These are phyloP conservation scores for Cheilosia urbana DNA, from an alignment of 2,888 invertebrate genomes.

Conservation along the genomic window DNA sequence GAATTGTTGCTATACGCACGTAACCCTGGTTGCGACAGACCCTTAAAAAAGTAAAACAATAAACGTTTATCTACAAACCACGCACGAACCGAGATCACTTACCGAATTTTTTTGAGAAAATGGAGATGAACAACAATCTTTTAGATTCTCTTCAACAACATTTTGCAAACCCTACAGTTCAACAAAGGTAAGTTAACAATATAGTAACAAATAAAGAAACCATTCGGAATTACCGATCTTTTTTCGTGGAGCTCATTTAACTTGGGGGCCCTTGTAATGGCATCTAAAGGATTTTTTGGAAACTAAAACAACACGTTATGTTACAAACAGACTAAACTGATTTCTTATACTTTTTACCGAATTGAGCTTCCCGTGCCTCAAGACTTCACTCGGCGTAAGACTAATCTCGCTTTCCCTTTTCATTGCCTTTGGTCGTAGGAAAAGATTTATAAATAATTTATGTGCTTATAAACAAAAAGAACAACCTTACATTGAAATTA, in stretches of 20 bases:
- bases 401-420: constrained; percentile 80
- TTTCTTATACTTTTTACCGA: constrained; percentile 30
- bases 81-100: neutral
- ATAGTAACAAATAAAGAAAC: neutral
- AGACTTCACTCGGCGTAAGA: constrained; percentile 80
- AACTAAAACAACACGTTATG: constrained; percentile 63
- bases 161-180: constrained; percentile 58
- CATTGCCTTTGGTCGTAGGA: constrained; percentile 51
- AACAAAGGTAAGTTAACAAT: neutral
- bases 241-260: constrained; percentile 78
- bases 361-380: constrained; percentile 43
- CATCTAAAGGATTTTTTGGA: constrained; percentile 81
- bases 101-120: constrained; percentile 41
- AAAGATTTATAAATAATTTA: neutral
- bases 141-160: constrained; percentile 33
- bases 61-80: neutral
- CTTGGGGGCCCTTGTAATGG: constrained; percentile 79
- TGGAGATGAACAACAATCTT: neutral
- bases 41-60: constrained; percentile 14
- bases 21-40: neutral
- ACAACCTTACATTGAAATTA: constrained; percentile 35
- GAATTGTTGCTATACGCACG: neutral
- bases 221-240: constrained; percentile 78
- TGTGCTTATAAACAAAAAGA: neutral
- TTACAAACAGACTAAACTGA: neutral